These are phyloP conservation scores for Crioceris asparagi DNA, from an alignment of 2,888 invertebrate species.

Conservation along the genomic window DNA sequence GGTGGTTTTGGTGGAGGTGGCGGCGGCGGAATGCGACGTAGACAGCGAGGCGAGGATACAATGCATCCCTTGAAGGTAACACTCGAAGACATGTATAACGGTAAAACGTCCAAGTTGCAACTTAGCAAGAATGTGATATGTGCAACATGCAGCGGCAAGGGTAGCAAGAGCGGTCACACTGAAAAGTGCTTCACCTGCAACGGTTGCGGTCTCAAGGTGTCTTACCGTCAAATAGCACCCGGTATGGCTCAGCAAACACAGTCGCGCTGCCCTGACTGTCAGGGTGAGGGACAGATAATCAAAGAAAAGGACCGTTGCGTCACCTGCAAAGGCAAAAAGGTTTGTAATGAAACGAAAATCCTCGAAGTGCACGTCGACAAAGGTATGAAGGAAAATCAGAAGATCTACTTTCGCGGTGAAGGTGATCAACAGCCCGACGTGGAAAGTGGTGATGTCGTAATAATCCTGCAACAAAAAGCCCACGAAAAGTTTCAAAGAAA, in stretches of 20 bases:
- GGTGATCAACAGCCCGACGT: slow-evolving; percentile 84
- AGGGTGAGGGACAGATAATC: slow-evolving; percentile 61
- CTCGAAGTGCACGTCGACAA: slow-evolving; percentile 82
- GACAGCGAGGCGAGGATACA: slow-evolving; percentile 70
- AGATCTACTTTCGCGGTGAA: slow-evolving; percentile 76
- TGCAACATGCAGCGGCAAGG: slow-evolving; percentile 63
- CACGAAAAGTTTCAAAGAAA: slow-evolving; percentile 72
- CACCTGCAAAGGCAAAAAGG: slow-evolving; percentile 74
- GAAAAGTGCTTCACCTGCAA: slow-evolving; percentile 61
- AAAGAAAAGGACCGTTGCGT: slow-evolving; percentile 75
- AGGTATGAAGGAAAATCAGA: slow-evolving; percentile 76
- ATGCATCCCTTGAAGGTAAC: slow-evolving; percentile 75
- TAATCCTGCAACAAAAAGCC: slow-evolving; percentile 69
- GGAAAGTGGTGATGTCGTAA: slow-evolving; percentile 81
- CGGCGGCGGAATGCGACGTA: slow-evolving; percentile 43
- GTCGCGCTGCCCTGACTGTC: slow-evolving; percentile 50
- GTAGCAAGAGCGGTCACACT: slow-evolving; percentile 56
- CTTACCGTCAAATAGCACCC: slow-evolving; percentile 47
- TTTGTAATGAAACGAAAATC: slow-evolving; percentile 70
- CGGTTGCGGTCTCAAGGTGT: slow-evolving; percentile 66
- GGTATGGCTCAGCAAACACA: slow-evolving; percentile 54
- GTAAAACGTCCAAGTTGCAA: slow-evolving; percentile 73
- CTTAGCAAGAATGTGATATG: slow-evolving; percentile 76
- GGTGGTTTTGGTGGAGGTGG: slow-evolving; percentile 38
- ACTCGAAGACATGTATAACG: slow-evolving; percentile 84